Percentiles rank a stretch among this genome's conserved stretches.
phyloP scores from a whole-genome alignment of 2,888 invertebrate species.

The Caenorhabditis afra region DNA sequence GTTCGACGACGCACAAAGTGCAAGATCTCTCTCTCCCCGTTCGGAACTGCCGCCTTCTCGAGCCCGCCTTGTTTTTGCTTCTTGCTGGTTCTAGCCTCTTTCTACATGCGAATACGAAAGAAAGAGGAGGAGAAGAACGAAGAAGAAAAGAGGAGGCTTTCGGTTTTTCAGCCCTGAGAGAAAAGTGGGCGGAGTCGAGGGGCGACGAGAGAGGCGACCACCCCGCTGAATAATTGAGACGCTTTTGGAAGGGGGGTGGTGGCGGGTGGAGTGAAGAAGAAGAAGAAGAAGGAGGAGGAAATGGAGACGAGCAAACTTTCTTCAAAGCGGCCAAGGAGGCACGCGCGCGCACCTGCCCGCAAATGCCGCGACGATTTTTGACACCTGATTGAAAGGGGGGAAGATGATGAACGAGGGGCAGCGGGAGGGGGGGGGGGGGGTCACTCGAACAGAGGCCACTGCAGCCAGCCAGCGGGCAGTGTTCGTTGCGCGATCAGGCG shows the following conservation, averaged over 20 bases:
- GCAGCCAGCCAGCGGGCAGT: slow-evolving; percentile 6
- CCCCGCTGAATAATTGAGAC: slow-evolving; percentile 50
- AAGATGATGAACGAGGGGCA: slow-evolving; percentile 30
- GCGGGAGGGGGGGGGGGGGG: no score
- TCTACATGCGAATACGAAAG: slow-evolving; percentile 16
- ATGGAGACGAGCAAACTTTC: slow-evolving; percentile 24
- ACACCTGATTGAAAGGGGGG: slow-evolving; percentile 28
- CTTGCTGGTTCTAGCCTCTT: slow-evolving; percentile 10
- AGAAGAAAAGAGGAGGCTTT: slow-evolving; percentile 7
- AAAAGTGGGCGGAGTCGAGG: slow-evolving; percentile 8
- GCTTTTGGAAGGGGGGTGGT: slow-evolving; percentile 11
- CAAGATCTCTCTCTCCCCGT: neutral
- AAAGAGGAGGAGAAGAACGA: slow-evolving; percentile 10
- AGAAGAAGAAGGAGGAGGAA: neutral
- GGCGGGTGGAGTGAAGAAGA: no score
- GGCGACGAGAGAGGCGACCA: slow-evolving; percentile 21
- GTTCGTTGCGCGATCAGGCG: slow-evolving; percentile 56
- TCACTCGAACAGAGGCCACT: slow-evolving; percentile 6
- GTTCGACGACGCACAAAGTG: neutral
- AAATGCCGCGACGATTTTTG: slow-evolving; percentile 25
- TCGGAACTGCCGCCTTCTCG: neutral
- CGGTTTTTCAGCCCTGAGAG: slow-evolving; percentile 16
- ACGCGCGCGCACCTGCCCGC: slow-evolving; percentile 21
- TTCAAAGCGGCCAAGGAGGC: neutral
- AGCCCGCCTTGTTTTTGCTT: slow-evolving; percentile 24